A percentile compares a stretch with the other conserved stretches of the same genome.
These are phyloP conservation scores for Melipona quadrifasciata DNA, from an alignment of 1,140 invertebrate species.

Conservation along the genomic window DNA sequence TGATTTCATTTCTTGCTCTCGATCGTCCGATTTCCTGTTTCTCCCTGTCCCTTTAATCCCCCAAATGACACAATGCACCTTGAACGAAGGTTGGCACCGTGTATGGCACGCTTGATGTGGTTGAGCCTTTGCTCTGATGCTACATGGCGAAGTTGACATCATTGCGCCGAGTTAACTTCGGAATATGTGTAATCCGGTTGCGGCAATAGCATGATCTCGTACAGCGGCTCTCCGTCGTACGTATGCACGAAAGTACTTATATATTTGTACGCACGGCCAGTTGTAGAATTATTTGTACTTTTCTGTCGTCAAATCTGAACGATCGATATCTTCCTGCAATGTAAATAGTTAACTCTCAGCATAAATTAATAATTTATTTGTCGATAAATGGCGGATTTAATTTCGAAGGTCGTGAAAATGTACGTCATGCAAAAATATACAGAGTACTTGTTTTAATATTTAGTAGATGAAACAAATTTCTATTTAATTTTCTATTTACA, in stretches of 20 bases:
- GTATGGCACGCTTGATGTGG: constrained; percentile 6
- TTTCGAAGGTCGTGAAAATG: too few species aligned
- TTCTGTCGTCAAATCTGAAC: not conserved
- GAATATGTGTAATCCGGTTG: constrained; percentile 14
- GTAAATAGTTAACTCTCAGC: not conserved
- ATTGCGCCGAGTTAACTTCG: constrained; percentile 34
- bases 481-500: too few species aligned
- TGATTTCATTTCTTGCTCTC: too few species aligned
- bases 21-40: not conserved
- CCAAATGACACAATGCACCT: not conserved
- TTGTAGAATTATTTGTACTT: not conserved
- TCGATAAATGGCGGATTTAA: too few species aligned
- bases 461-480: too few species aligned
- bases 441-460: too few species aligned
- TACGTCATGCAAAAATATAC: too few species aligned
- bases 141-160: constrained; percentile 53
- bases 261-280: not conserved
- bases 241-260: not conserved
- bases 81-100: not conserved
- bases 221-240: not conserved
- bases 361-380: too few species aligned
- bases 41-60: not conserved
- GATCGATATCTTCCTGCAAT: not conserved
- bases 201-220: not conserved
- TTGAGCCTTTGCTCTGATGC: not conserved